Conservation (phyloP, 2,797 vertebrate species). For the Sebastiscus tertius region DNA sequence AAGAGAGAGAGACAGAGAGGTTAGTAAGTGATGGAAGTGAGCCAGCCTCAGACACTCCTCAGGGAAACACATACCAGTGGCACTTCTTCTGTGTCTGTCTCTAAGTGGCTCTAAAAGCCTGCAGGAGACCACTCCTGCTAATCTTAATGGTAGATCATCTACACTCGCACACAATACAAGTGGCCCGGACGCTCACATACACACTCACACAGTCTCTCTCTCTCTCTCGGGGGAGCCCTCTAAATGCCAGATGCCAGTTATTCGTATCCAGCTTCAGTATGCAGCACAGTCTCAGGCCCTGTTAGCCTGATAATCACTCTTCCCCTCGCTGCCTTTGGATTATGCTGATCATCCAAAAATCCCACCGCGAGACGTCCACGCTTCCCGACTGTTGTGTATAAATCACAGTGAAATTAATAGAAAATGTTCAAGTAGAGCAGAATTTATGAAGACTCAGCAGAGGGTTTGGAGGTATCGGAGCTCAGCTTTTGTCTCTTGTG, state of each 20-base stretch:
- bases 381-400: neutral
- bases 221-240: conserved; percentile 22
- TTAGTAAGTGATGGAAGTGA: conserved; percentile 33
- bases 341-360: conserved; percentile 3
- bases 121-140: conserved; percentile 33
- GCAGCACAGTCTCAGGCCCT: conserved; percentile 5
- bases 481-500: conserved; percentile 6
- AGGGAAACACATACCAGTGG: conserved; percentile 43
- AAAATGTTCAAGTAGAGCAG: neutral
- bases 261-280: conserved; percentile 8
- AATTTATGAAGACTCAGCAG: conserved; percentile 7
- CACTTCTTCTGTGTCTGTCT: conserved; percentile 30
- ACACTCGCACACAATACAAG: conserved; percentile 11
- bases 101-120: conserved; percentile 67
- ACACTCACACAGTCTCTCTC: neutral
- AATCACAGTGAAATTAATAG: conserved; percentile 4
- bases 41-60: conserved; percentile 37
- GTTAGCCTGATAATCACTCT: neutral
- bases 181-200: conserved; percentile 3
- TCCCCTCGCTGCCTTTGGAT: neutral
- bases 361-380: neutral
- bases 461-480: neutral
- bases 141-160: conserved; percentile 42
- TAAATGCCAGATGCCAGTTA: conserved; percentile 39
- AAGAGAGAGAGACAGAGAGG: neutral